phyloP scores from a whole-genome alignment of 1,140 invertebrate genomes.

The Neodiprion pinetum region DNA sequence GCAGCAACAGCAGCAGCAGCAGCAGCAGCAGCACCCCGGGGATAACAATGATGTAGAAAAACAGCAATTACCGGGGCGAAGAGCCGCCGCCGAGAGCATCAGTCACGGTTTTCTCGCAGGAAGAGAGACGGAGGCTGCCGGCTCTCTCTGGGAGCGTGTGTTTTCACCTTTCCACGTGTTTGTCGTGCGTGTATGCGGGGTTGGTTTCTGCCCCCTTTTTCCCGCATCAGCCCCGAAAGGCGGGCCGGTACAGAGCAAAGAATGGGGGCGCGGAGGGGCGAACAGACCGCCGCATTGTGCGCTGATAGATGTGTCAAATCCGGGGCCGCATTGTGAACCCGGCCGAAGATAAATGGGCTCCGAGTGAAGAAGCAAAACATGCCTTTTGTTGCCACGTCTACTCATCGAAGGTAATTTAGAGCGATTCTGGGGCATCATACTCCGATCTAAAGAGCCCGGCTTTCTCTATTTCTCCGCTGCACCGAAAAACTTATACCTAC shows the following conservation, averaged over 20 bases:
- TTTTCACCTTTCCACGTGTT: background rate
- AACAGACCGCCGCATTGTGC: constrained; percentile 45
- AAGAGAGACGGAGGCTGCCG: background rate
- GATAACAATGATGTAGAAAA: constrained; percentile 25
- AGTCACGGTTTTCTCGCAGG: constrained; percentile 24
- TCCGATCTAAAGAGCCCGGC: background rate
- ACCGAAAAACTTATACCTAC: background rate
- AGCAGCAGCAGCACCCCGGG: no score
- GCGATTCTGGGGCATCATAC: constrained; percentile 17
- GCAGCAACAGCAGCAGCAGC: no score
- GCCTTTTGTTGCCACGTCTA: constrained; percentile 60
- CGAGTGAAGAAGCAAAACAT: constrained; percentile 65
- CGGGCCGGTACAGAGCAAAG: constrained; percentile 34
- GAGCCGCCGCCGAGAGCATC: constrained; percentile 22
- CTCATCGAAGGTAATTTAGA: constrained; percentile 60
- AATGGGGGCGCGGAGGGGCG: constrained; percentile 37
- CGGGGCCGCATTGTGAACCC: constrained; percentile 60
- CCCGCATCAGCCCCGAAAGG: background rate
- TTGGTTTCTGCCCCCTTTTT: background rate
- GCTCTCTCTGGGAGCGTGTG: background rate
- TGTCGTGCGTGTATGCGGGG: background rate
- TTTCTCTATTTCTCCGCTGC: background rate
- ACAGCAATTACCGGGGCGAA: constrained; percentile 36
- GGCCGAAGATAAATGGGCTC: constrained; percentile 62
- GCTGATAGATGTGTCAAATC: constrained; percentile 68